These are phyloP conservation scores for Chalcosyrphus nemorum DNA, from an alignment of 2,888 invertebrate genomes.

Conservation along the genomic window DNA sequence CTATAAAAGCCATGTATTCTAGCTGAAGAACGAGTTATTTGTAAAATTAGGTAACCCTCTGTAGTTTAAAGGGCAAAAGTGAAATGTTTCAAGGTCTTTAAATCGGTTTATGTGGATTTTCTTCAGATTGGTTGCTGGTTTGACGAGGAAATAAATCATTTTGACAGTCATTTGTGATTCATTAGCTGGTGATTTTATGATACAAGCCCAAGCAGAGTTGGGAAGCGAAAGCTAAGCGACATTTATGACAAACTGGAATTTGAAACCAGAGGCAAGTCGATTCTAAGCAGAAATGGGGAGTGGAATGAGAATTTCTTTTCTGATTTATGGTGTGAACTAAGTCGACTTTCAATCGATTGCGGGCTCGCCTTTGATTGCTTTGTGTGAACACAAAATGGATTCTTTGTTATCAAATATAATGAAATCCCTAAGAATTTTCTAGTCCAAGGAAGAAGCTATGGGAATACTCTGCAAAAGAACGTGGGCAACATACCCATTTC, in stretches of 20 bases:
- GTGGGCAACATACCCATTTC: too few species aligned
- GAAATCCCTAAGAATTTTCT: too few species aligned
- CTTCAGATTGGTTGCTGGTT: neutral
- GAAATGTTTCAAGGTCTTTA: constrained; percentile 26
- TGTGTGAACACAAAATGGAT: too few species aligned
- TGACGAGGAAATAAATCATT: constrained; percentile 53
- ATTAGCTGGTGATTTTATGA: constrained; percentile 51
- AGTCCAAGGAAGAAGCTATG: too few species aligned
- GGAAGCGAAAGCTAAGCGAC: constrained; percentile 48
- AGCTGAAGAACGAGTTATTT: neutral
- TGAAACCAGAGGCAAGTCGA: neutral
- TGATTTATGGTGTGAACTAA: too few species aligned
- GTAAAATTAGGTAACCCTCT: neutral
- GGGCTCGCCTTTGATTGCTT: too few species aligned
- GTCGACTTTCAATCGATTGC: too few species aligned
- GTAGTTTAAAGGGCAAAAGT: constrained; percentile 3
- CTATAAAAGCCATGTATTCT: neutral
- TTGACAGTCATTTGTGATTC: constrained; percentile 44
- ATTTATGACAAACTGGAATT: constrained; percentile 27
- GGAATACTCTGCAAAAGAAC: too few species aligned
- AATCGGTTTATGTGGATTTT: constrained; percentile 8
- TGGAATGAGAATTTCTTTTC: too few species aligned
- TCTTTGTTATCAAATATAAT: too few species aligned
- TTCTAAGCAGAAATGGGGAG: neutral
- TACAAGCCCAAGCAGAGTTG: constrained; percentile 15